These are phyloP conservation scores for Samia ricini DNA, from an alignment of 1,140 invertebrate genomes.

Conservation along the genomic window DNA sequence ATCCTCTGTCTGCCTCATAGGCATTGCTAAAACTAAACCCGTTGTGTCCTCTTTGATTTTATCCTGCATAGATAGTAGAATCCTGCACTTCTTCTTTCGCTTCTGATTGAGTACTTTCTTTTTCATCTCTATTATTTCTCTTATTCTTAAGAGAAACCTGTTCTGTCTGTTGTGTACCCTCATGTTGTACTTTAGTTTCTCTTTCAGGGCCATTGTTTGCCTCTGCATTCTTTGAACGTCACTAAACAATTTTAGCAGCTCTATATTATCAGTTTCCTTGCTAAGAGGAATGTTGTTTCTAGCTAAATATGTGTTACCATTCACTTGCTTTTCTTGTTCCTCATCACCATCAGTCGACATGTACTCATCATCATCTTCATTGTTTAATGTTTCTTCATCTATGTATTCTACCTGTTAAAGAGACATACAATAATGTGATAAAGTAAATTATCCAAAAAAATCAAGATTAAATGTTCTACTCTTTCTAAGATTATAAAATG, in stretches of 20 bases:
- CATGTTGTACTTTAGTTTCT: slow-evolving; percentile 57
- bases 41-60: slow-evolving; percentile 69
- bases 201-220: slow-evolving; percentile 45
- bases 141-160: slow-evolving; percentile 44
- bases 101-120: slow-evolving; percentile 59
- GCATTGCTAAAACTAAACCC: slow-evolving; percentile 65
- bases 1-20: slow-evolving; percentile 62
- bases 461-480: no score
- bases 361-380: slow-evolving; percentile 46
- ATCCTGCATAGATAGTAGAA: slow-evolving; percentile 63
- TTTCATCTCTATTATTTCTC: slow-evolving; percentile 59
- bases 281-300: slow-evolving; percentile 12
- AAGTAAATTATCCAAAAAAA: no score
- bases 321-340: slow-evolving; percentile 30
- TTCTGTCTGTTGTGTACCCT: slow-evolving; percentile 53
- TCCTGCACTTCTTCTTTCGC: slow-evolving; percentile 60
- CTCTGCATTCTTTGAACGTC: slow-evolving; percentile 67
- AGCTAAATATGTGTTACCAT: slow-evolving; percentile 16
- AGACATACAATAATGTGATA: slow-evolving; percentile 9
- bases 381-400: slow-evolving; percentile 61
- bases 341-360: slow-evolving; percentile 41
- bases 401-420: slow-evolving; percentile 66
- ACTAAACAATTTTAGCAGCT: slow-evolving; percentile 59
- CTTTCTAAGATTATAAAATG: no score
- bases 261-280: slow-evolving; percentile 38